Conservation (phyloP, 1,140 invertebrate species). For the Sarcophaga peregrina region DNA sequence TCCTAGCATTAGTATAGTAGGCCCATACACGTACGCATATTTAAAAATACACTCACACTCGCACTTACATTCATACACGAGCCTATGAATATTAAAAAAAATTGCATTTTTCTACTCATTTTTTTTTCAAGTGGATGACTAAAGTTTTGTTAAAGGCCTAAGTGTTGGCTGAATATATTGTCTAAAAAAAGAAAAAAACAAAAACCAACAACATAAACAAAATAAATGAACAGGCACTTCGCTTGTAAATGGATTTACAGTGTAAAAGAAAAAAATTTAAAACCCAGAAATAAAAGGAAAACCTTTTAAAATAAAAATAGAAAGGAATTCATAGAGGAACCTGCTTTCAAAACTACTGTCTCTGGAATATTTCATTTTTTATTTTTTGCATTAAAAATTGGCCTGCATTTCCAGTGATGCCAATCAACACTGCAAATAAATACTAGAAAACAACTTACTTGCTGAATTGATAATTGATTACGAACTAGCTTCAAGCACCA, state of each 20-base stretch:
- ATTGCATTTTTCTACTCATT: not conserved
- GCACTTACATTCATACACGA: not conserved
- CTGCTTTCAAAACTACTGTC: not conserved
- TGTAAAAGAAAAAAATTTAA: too few species aligned
- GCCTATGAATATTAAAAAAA: not conserved
- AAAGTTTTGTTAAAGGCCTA: constrained; percentile 18
- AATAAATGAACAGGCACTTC: constrained; percentile 1
- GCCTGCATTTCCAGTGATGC: not conserved
- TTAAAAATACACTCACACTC: not conserved
- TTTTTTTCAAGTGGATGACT: not conserved
- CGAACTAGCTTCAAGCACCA: too few species aligned
- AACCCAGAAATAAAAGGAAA: too few species aligned
- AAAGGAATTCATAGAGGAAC: not conserved
- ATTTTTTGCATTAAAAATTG: constrained; percentile 5
- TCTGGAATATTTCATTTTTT: not conserved
- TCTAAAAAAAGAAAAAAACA: not conserved
- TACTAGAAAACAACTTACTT: too few species aligned
- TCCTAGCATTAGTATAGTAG: too few species aligned
- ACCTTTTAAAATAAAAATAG: too few species aligned
- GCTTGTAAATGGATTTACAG: constrained; percentile 12
- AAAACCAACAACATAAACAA: not conserved
- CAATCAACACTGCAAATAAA: too few species aligned
- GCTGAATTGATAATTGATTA: too few species aligned
- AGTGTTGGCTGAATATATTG: constrained; percentile 4
- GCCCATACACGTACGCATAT: not conserved